A percentile compares a stretch with the other conserved stretches of the same genome.
Conservation (phyloP, 2,113 vertebrate genomes). For the Barnardius zonarius region DNA sequence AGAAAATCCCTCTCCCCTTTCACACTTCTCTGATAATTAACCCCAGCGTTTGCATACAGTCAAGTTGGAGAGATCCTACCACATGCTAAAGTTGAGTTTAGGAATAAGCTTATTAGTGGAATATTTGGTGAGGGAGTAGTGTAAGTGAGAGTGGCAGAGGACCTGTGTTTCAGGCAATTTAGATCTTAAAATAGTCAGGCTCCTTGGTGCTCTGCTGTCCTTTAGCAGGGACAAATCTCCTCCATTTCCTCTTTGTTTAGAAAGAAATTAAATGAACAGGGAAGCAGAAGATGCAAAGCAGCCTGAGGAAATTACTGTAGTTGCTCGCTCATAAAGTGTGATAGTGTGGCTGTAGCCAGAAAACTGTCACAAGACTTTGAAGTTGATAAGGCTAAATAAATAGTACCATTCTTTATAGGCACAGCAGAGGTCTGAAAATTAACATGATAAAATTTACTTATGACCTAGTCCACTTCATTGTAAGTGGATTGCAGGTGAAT, state of each 20-base stretch:
- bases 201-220: neutral
- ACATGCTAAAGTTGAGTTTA: neutral
- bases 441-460: neutral
- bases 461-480: neutral
- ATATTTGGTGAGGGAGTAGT: neutral
- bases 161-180: neutral
- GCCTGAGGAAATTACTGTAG: neutral
- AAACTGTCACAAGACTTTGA: neutral
- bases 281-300: conserved; percentile 14
- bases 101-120: neutral
- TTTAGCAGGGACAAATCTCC: neutral
- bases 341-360: neutral
- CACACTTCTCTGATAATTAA: conserved; percentile 44
- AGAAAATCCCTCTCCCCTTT: conserved; percentile 20
- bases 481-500: neutral
- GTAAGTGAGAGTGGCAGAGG: neutral
- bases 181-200: neutral
- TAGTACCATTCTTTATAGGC: neutral
- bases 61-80: neutral
- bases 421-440: neutral
- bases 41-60: neutral
- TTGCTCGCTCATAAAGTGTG: neutral
- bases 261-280: neutral
- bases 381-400: neutral
- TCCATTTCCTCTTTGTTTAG: neutral